Base-by-base conservation (phyloP, 2,888 invertebrate species). In the Lithosia quadra region DNA sequence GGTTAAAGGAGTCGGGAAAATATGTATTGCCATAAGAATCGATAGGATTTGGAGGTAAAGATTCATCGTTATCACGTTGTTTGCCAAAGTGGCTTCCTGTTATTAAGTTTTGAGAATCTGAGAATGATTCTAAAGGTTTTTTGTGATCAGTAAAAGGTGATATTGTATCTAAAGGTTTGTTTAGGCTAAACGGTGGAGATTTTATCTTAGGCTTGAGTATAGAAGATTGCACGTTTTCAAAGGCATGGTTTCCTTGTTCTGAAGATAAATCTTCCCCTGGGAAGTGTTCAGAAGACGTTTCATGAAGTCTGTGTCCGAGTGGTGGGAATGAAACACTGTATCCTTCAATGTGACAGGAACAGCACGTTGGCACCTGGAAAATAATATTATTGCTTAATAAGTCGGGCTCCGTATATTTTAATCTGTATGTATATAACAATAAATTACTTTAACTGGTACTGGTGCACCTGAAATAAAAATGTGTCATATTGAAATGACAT, bases 341-440 rank as follows among this genome's bases (percentile, higher is more conserved):
- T 4, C 97, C 97, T 85, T 97, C 97, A 15, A 98, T 96, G 86
- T 97, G 97, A 83, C 98, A 98, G 4, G 97, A 97, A 83, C 98
- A 98, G 81, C 97, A 97, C 0, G 97, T 97, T 34, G 98, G 98
- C 1, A 97, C 96, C 96, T 96, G 87, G 18, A 89, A 89, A 73
- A 39, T 34, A 39, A 3, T 34, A 9, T 10, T 15, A 43, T 43
- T 13, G 15, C 8, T 24, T 56, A 7, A 2, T 24, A 43, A 24
- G 24, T 24, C 24, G 1, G 13, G 1, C n/a, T 58, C 18, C 13
- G 28, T 0, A 28, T n/a, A 58, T 15, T 58, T 24, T 33, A 24
- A 33, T 18, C 18, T 43, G 5, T 18, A 18, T 4, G 0, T 15
- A 15, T 28, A 28, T 28, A 28, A 4, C 5, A 28, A 28, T 28